Percentiles rank a stretch among this genome's conserved stretches.
phyloP scores from a whole-genome alignment of 2,888 invertebrate genomes.

The Iselma pallidipennis region DNA sequence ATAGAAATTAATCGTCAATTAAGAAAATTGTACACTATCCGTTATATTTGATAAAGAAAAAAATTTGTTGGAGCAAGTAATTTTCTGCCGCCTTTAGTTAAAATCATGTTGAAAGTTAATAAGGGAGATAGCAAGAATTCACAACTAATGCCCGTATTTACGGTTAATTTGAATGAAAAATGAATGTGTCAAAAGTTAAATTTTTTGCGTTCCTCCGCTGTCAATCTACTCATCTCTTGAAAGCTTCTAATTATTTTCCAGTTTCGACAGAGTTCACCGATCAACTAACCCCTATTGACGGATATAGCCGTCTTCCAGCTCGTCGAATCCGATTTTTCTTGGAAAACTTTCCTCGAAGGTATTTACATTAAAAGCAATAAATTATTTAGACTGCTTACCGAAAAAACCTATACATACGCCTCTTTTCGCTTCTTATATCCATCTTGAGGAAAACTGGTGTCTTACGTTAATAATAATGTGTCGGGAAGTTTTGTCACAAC shows the following conservation, averaged over 20 bases:
- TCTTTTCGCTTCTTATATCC: background rate
- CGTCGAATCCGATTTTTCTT: background rate
- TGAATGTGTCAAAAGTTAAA: background rate
- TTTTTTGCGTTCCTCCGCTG: too few relatives aligned
- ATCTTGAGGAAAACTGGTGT: background rate
- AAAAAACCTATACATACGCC: background rate
- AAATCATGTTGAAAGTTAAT: background rate
- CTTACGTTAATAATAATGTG: slow-evolving; percentile 11
- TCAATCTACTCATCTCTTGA: background rate
- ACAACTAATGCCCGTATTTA: background rate
- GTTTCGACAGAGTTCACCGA: background rate
- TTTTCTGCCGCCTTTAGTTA: too few relatives aligned
- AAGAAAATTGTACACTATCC: too few relatives aligned
- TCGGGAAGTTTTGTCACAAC: slow-evolving; percentile 8
- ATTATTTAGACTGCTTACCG: slow-evolving; percentile 9
- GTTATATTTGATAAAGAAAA: too few relatives aligned
- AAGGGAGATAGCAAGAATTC: background rate
- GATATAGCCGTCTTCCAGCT: background rate
- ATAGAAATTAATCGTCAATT: too few relatives aligned
- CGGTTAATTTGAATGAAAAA: background rate
- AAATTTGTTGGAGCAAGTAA: too few relatives aligned
- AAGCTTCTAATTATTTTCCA: background rate
- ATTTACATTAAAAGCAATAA: slow-evolving; percentile 14
- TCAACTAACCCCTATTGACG: background rate
- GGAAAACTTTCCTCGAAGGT: background rate